Evolutionary conservation across 2,113 vertebrate genomes (phyloP).

Genomic region (Numenius arquata): DNA sequence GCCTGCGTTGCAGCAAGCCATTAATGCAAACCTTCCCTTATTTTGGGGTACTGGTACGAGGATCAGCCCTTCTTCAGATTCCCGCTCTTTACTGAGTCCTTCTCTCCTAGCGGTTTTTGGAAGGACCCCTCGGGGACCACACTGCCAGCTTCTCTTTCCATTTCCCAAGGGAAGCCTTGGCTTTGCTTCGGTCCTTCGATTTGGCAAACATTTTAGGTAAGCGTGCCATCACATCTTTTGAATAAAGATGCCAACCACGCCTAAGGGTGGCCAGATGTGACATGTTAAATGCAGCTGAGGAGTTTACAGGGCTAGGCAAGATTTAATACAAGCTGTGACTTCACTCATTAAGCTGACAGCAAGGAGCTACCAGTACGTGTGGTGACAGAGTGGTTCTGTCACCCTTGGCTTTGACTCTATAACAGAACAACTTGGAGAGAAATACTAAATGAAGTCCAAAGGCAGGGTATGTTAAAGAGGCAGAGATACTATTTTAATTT

Average conservation of each 20-base stretch:
- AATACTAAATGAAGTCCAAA: not conserved
- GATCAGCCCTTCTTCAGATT: not conserved
- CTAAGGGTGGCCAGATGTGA: constrained; percentile 11
- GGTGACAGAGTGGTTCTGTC: not conserved
- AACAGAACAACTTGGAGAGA: not conserved
- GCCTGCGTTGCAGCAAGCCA: not conserved
- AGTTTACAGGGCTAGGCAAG: not conserved
- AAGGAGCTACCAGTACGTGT: not conserved
- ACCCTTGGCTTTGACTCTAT: not conserved
- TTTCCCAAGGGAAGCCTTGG: constrained; percentile 2
- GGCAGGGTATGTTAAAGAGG: not conserved
- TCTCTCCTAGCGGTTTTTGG: not conserved
- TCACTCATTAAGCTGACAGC: not conserved
- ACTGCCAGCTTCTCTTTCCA: not conserved
- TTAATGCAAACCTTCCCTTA: not conserved
- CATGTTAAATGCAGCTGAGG: not conserved
- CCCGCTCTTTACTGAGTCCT: not conserved
- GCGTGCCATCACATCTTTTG: not conserved
- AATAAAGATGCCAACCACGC: not conserved
- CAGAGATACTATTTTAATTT: not conserved
- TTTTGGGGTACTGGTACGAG: not conserved
- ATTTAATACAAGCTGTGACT: not conserved
- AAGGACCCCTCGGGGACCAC: not conserved
- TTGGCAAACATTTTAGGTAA: not conserved
- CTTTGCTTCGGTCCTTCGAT: not conserved